These are phyloP conservation scores for Eucriotettix oculatus DNA, from an alignment of 2,888 invertebrate species.

Conservation along the genomic window DNA sequence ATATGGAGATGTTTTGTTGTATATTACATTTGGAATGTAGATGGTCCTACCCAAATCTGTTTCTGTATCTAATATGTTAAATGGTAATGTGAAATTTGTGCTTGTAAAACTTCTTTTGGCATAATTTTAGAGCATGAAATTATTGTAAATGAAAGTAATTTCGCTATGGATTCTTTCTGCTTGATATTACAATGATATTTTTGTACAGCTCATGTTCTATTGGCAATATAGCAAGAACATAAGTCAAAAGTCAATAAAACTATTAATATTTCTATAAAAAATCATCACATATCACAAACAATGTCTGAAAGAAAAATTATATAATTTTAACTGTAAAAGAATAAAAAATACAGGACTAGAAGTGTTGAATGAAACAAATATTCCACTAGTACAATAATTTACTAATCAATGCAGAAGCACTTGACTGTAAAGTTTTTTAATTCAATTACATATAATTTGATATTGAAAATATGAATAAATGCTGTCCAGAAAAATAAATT, in stretches of 20 bases:
- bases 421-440: neutral
- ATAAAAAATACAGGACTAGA: neutral
- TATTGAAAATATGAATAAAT: neutral
- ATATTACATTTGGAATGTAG: neutral
- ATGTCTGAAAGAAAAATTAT: neutral
- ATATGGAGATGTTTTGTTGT: neutral
- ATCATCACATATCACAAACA: neutral
- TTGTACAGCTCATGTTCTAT: too few species aligned
- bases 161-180: neutral
- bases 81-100: neutral
- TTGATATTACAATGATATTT: too few species aligned
- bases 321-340: neutral
- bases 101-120: neutral
- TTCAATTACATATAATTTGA: neutral
- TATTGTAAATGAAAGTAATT: neutral
- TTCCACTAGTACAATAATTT: neutral
- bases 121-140: neutral
- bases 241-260: too few species aligned
- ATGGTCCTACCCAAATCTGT: neutral
- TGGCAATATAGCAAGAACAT: too few species aligned
- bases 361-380: neutral
- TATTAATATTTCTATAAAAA: neutral
- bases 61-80: neutral
- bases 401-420: neutral
- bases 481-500: neutral